Base-by-base conservation (phyloP, 2,888 invertebrate species). In the Prostheceraeus crozeri region DNA sequence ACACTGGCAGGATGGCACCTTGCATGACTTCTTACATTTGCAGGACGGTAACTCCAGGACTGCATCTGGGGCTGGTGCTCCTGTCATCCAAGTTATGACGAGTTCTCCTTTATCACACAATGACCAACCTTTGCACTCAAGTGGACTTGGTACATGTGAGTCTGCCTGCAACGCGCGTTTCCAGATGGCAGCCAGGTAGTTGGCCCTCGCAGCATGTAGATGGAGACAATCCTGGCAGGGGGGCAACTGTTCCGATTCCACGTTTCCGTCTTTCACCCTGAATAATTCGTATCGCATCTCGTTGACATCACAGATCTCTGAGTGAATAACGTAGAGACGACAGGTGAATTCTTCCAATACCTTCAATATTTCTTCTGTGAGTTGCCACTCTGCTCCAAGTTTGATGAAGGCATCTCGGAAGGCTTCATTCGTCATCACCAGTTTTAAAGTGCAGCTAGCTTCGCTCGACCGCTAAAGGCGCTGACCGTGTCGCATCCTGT, bases 141-240 rank as follows among this genome's bases (percentile, higher is more conserved):
- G n/a, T n/a, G 60, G 61, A 36, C 16, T 33, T 54, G 58, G 63
- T 6, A 62, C 51, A 10, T 31, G 40, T 11, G 62, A 48, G 23
- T 63, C 21, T 11, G 33, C 33, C 28, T 62, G 31, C 23, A 62
- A 36, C 33, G 46, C 30, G 25, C 61, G 48, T 27, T 33, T 56
- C 57, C 62, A 63, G 19, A 62, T 62, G n/a, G 52, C 63, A n/a
- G 63, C 62, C 45, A 62, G 61, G 33, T 63, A 63, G 58, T 53
- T 63, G 10, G 61, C 61, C 11, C 59, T 28, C 4, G 28, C 2
- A 23, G 31, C 23, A 53, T 62, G 57, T 35, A 35, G 14, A 23
- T 10, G 23, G 52, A n/a, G n/a, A n/a, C n/a, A n/a, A n/a, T n/a
- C n/a, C n/a, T n/a, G n/a, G n/a, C n/a, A n/a, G n/a, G n/a, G n/a